These are phyloP conservation scores for Parelbella ahira DNA, from an alignment of 2,888 invertebrate species.

Conservation along the genomic window DNA sequence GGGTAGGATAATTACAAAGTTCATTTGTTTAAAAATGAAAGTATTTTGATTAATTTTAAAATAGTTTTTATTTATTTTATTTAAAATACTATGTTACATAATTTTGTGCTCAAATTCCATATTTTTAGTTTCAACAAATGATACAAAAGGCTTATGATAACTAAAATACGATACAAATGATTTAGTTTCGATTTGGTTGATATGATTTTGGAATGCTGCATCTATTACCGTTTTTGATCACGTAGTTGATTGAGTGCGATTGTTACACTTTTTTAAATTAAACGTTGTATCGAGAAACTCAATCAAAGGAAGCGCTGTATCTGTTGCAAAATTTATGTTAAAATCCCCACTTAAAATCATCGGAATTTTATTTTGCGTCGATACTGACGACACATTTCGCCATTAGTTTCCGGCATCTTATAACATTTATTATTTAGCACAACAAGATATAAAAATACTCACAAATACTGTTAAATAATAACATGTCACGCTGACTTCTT, in stretches of 20 bases:
- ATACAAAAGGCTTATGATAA: not conserved
- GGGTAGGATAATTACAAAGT: no score
- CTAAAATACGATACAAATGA: not conserved
- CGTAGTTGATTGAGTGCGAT: not conserved
- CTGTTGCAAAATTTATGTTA: not conserved
- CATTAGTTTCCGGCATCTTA: not conserved
- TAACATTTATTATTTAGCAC: constrained; percentile 1
- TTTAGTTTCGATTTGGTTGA: not conserved
- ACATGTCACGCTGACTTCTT: not conserved
- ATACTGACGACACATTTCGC: no score
- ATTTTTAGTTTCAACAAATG: no score
- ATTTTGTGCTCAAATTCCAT: no score
- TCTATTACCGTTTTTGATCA: constrained; percentile 1
- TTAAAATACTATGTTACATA: no score
- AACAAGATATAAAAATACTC: no score
- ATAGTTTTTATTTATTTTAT: no score
- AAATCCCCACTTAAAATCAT: constrained; percentile 1
- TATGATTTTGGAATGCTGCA: constrained; percentile 1
- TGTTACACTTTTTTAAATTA: constrained; percentile 2
- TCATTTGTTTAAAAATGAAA: no score
- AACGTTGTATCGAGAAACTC: not conserved
- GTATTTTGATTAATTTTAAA: no score
- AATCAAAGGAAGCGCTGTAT: constrained; percentile 2
- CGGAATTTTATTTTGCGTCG: not conserved
- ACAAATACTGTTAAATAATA: no score